phyloP scores from a whole-genome alignment of 2,113 vertebrate species.

The Nematolebias whitei region DNA sequence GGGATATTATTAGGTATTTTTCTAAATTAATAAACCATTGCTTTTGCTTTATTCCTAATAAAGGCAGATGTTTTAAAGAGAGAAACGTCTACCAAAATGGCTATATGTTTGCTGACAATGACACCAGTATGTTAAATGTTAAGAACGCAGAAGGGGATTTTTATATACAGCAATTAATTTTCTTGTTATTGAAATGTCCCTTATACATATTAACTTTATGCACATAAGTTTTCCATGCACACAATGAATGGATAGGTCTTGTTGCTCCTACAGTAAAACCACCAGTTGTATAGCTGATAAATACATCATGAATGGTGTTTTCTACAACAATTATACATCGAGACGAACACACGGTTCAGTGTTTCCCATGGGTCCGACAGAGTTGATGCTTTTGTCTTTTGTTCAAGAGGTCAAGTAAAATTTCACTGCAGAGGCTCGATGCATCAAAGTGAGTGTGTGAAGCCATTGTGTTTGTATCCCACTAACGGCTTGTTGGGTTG shows the following conservation, averaged over 20 bases:
- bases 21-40: too few species aligned
- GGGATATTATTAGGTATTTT: too few species aligned
- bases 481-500: not conserved
- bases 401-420: conserved; percentile 37
- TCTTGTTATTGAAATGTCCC: too few species aligned
- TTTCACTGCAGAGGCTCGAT: conserved; percentile 19
- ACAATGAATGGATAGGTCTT: conserved; percentile 2
- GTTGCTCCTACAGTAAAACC: conserved; percentile 13
- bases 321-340: conserved; percentile 13
- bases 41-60: too few species aligned
- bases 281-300: not conserved
- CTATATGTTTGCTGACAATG: too few species aligned
- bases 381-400: conserved; percentile 43
- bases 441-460: conserved; percentile 27
- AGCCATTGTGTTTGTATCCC: conserved; percentile 28
- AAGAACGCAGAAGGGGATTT: too few species aligned
- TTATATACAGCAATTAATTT: too few species aligned
- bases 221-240: not conserved
- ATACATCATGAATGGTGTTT: conserved; percentile 14
- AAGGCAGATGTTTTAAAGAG: too few species aligned
- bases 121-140: too few species aligned
- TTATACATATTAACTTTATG: not conserved
- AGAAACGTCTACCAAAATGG: too few species aligned
- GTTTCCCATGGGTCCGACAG: conserved; percentile 24
- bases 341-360: conserved; percentile 8